These are phyloP conservation scores for Scelioninae gen. 1 DNA, from an alignment of 2,888 invertebrate genomes.

Conservation along the genomic window DNA sequence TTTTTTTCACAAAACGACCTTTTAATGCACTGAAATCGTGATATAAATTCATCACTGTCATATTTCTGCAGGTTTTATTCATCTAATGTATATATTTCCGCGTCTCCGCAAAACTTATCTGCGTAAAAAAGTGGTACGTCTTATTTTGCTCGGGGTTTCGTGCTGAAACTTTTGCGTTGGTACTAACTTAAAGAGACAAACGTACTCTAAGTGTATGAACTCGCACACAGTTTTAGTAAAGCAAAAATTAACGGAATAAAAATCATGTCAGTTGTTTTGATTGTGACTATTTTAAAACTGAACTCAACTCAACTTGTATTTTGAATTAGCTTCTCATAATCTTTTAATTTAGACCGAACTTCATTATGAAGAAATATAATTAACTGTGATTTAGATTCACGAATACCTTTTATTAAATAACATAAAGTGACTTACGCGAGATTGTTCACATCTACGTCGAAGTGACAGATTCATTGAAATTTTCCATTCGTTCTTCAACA, in stretches of 20 bases:
- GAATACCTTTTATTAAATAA: constrained; percentile 32
- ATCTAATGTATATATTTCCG: no score
- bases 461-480: constrained; percentile 26
- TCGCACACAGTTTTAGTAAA: constrained; percentile 1
- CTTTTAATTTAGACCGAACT: constrained; percentile 12
- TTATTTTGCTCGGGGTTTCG: constrained; percentile 2
- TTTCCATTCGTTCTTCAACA: constrained; percentile 31
- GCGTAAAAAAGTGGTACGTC: background rate
- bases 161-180: constrained; percentile 11
- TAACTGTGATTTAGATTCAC: constrained; percentile 15
- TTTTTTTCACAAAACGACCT: no score
- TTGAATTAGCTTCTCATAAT: constrained; percentile 11
- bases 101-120: background rate
- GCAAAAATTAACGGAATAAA: constrained; percentile 27
- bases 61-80: no score
- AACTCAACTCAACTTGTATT: background rate
- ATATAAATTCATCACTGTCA: no score
- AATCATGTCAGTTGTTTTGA: constrained; percentile 8
- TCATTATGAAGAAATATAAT: constrained; percentile 9
- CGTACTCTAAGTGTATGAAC: constrained; percentile 3
- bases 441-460: constrained; percentile 27
- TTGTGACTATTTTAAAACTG: constrained; percentile 10
- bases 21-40: no score
- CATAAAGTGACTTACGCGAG: constrained; percentile 5
- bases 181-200: constrained; percentile 7